These are phyloP conservation scores for Sphaerophoria taeniata DNA, from an alignment of 2,888 invertebrate genomes.

Conservation along the genomic window DNA sequence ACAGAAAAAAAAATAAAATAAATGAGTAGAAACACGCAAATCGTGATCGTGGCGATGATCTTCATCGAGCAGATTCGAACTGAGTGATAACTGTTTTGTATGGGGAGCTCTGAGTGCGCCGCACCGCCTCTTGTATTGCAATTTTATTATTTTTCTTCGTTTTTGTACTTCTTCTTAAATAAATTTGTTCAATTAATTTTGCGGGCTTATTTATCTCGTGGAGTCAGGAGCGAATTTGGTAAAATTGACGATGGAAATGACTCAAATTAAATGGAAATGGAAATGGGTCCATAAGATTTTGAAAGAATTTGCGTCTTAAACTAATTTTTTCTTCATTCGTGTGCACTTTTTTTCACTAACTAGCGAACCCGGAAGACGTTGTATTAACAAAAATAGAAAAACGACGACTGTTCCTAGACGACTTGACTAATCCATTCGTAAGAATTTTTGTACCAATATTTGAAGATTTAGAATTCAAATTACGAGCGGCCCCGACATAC, in stretches of 20 bases:
- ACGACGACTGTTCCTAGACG: too few relatives aligned
- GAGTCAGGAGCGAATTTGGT: background rate
- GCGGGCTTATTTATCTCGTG: constrained; percentile 28
- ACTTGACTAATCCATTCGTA: too few relatives aligned
- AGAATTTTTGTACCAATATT: too few relatives aligned
- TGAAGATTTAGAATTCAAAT: too few relatives aligned
- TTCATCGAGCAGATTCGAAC: constrained; percentile 40
- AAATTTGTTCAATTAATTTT: constrained; percentile 55
- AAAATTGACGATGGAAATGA: background rate
- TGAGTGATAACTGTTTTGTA: constrained; percentile 38
- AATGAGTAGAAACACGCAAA: constrained; percentile 20
- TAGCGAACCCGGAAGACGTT: too few relatives aligned
- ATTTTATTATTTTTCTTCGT: constrained; percentile 8
- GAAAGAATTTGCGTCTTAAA: too few relatives aligned
- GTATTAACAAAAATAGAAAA: too few relatives aligned
- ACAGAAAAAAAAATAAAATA: constrained; percentile 4
- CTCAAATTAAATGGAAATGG: background rate
- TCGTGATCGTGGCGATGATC: constrained; percentile 61
- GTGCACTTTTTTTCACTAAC: too few relatives aligned
- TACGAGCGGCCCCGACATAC: too few relatives aligned
- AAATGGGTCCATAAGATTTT: too few relatives aligned
- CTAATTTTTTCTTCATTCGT: too few relatives aligned
- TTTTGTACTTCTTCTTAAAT: background rate
- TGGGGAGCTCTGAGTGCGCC: constrained; percentile 21
- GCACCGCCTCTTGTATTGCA: constrained; percentile 36